These are phyloP conservation scores for Xylocopa sonorina DNA, from an alignment of 1,140 invertebrate genomes.

Conservation along the genomic window DNA sequence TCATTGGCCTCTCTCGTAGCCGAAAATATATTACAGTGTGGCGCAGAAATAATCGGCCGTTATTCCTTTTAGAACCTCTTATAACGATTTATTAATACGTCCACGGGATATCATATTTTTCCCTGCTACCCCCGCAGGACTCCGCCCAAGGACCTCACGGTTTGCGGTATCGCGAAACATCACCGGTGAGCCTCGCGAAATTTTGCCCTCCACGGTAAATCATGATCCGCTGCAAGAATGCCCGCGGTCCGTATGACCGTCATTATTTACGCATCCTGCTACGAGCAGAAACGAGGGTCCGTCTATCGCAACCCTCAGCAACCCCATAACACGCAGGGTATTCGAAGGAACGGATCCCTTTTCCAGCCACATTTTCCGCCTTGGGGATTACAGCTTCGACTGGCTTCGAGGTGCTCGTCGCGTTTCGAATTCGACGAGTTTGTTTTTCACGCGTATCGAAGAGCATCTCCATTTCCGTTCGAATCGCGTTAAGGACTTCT, in stretches of 20 bases:
- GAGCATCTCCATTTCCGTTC: not conserved
- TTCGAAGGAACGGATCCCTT: conserved; percentile 42
- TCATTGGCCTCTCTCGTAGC: no score
- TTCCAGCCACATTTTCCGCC: conserved; percentile 42
- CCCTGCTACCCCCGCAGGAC: not conserved
- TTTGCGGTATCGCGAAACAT: conserved; percentile 19
- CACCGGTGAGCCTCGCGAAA: conserved; percentile 27
- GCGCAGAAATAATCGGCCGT: not conserved
- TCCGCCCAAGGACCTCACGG: not conserved
- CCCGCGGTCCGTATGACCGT: conserved; percentile 45
- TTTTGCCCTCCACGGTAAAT: conserved; percentile 54
- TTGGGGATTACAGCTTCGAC: conserved; percentile 27
- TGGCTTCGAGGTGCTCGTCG: not conserved
- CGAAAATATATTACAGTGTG: not conserved
- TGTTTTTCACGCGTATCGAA: conserved; percentile 20
- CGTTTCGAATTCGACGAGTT: conserved; percentile 42
- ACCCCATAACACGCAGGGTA: conserved; percentile 37
- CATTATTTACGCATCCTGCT: conserved; percentile 69
- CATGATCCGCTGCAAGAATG: conserved; percentile 53
- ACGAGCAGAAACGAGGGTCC: conserved; percentile 50
- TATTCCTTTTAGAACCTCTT: not conserved
- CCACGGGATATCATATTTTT: not conserved
- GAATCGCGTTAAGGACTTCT: not conserved
- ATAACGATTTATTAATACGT: conserved; percentile 30
- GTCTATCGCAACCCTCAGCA: conserved; percentile 14